These are phyloP conservation scores for Drosophila quinaria DNA, from an alignment of 2,888 invertebrate species.

Conservation along the genomic window DNA sequence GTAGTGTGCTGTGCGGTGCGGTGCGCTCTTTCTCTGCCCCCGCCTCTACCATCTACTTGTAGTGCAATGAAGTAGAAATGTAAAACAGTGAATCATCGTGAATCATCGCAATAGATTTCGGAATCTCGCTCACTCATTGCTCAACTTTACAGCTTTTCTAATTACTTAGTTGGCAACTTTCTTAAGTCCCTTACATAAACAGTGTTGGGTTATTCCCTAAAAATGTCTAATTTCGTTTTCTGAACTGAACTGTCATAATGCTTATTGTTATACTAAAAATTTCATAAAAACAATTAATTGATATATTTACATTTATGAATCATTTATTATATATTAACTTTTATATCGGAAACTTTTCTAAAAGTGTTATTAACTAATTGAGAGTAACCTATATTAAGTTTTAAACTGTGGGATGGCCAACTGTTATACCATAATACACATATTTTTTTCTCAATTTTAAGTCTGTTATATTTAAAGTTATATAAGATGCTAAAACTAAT, in stretches of 20 bases:
- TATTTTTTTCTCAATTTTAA: too few relatives aligned
- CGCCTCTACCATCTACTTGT: slow-evolving; percentile 2
- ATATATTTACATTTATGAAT: background rate
- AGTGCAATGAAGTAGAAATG: slow-evolving; percentile 63
- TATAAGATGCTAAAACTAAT: too few relatives aligned
- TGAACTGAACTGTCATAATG: background rate
- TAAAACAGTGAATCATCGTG: slow-evolving; percentile 61
- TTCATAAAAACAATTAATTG: background rate
- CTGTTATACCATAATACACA: background rate
- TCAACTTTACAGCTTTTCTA: slow-evolving; percentile 26
- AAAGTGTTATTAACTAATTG: background rate
- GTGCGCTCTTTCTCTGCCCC: background rate
- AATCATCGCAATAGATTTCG: slow-evolving; percentile 38
- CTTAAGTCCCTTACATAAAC: background rate
- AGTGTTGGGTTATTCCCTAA: background rate
- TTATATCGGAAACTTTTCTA: background rate
- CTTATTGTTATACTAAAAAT: background rate
- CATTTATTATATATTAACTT: background rate
- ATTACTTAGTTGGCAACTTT: slow-evolving; percentile 28
- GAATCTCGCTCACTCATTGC: slow-evolving; percentile 26
- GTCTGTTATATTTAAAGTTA: too few relatives aligned
- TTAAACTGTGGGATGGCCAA: background rate
- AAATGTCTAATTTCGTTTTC: background rate
- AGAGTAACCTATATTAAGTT: background rate
- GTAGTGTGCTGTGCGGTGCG: slow-evolving; percentile 49